A percentile compares a stretch with the other conserved stretches of the same genome.
phyloP scores from a whole-genome alignment of 92 coral and sea anemone genomes.

The Hydrozoanthus gracilis region DNA sequence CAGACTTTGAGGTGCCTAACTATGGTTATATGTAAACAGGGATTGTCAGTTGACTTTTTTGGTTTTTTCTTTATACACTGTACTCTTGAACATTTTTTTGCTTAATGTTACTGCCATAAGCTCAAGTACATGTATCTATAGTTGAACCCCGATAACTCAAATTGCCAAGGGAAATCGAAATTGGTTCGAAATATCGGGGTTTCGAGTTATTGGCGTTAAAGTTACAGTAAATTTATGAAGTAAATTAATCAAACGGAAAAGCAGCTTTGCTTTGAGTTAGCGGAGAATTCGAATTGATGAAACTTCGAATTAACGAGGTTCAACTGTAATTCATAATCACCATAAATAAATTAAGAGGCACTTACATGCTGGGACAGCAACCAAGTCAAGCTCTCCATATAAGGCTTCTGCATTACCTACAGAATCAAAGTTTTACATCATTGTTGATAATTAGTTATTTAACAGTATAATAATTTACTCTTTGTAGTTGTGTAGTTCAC shows the following conservation, averaged over 20 bases:
- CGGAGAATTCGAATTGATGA: too few species aligned
- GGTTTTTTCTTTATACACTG: slow-evolving; percentile 15
- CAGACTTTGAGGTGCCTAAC: slow-evolving; percentile 32
- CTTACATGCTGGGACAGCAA: slow-evolving; percentile 36
- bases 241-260: too few species aligned
- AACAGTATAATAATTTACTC: not conserved
- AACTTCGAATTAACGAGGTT: too few species aligned
- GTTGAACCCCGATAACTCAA: too few species aligned
- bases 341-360: not conserved
- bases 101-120: slow-evolving; percentile 20
- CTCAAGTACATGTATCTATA: slow-evolving; percentile 27
- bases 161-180: too few species aligned
- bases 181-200: too few species aligned
- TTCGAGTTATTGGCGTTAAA: too few species aligned
- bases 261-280: too few species aligned
- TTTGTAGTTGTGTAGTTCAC: not conserved
- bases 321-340: slow-evolving; percentile 5
- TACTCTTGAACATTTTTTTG: slow-evolving; percentile 20
- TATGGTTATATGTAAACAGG: slow-evolving; percentile 22
- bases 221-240: too few species aligned
- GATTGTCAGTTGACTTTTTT: slow-evolving; percentile 21
- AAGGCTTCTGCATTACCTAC: slow-evolving; percentile 5
- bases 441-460: not conserved
- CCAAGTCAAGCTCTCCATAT: slow-evolving; percentile 12
- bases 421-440: slow-evolving; percentile 22